These are phyloP conservation scores for Elgaria multicarinata DNA, from an alignment of 2,113 vertebrate genomes.

Conservation along the genomic window DNA sequence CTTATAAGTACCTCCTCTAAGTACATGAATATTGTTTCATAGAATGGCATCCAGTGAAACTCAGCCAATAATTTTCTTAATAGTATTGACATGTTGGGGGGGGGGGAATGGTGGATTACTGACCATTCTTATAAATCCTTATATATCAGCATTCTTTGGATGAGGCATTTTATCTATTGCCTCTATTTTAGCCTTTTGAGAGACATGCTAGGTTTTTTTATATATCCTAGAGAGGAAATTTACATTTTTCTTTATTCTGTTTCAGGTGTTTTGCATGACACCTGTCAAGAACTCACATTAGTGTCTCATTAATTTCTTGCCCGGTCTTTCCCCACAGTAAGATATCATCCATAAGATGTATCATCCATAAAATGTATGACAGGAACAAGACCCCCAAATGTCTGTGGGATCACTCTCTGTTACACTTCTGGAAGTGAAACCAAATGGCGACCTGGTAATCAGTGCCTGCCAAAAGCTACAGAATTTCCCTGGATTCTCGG, in stretches of 20 bases:
- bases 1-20: not conserved
- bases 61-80: too few relatives aligned
- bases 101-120: not conserved
- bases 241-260: not conserved
- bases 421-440: not conserved
- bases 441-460: not conserved
- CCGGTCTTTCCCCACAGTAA: not conserved
- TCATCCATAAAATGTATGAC: not conserved
- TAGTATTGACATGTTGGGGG: too few relatives aligned
- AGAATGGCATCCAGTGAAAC: too few relatives aligned
- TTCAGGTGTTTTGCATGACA: not conserved
- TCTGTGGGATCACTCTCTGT: not conserved
- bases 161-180: not conserved
- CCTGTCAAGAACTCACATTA: not conserved
- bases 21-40: not conserved
- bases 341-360: not conserved
- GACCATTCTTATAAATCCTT: not conserved
- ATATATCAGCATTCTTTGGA: not conserved
- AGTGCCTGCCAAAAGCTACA: not conserved
- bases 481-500: not conserved
- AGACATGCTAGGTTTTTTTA: not conserved
- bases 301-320: not conserved
- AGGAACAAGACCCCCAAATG: not conserved
- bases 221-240: not conserved
- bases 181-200: not conserved